These are phyloP conservation scores for Chaetops frenatus DNA, from an alignment of 2,113 vertebrate species.

Conservation along the genomic window DNA sequence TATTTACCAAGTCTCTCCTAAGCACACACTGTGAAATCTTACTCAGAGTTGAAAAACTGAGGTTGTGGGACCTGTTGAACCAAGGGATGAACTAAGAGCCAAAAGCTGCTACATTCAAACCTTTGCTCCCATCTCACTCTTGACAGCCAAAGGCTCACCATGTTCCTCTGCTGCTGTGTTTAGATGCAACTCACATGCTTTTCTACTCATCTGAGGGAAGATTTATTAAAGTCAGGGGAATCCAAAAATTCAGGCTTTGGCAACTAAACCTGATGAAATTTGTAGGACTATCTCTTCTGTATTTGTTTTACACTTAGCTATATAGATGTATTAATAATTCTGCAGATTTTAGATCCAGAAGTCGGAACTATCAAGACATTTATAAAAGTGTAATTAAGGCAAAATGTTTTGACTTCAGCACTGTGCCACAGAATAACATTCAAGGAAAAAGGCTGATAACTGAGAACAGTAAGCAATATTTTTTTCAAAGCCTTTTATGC, in stretches of 20 bases:
- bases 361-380: neutral
- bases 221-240: neutral
- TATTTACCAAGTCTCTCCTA: neutral
- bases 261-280: neutral
- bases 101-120: neutral
- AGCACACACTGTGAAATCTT: neutral
- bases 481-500: neutral
- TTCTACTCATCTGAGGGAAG: neutral
- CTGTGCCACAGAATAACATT: neutral
- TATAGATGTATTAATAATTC: neutral
- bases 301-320: neutral
- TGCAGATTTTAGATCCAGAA: neutral
- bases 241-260: neutral
- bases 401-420: neutral
- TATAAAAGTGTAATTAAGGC: neutral
- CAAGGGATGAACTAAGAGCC: neutral
- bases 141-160: neutral
- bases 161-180: neutral
- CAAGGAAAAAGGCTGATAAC: neutral
- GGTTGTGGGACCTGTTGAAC: neutral
- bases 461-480: neutral
- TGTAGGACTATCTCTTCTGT: neutral
- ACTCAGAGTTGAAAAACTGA: neutral
- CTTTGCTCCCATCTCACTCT: neutral
- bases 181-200: neutral